These are phyloP conservation scores for Drosophila eohydei DNA, from an alignment of 2,888 invertebrate species.

Conservation along the genomic window DNA sequence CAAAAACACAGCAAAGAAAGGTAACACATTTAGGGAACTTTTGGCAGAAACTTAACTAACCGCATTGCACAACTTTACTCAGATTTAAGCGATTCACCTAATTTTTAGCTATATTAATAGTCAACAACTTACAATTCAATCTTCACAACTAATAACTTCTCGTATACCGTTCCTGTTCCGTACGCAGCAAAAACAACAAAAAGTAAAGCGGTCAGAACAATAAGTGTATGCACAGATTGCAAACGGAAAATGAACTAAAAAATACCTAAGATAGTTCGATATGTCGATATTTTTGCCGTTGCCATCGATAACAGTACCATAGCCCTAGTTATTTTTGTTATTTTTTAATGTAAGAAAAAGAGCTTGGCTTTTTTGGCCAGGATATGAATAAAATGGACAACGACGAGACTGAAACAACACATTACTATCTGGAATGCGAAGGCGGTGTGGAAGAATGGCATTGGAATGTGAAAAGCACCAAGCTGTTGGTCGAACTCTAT, in stretches of 20 bases:
- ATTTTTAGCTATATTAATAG: neutral
- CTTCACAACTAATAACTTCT: constrained; percentile 36
- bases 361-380: neutral
- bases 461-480: constrained; percentile 56
- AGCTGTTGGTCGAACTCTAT: constrained; percentile 56
- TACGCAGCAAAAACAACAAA: constrained; percentile 59
- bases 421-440: constrained; percentile 53
- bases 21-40: neutral
- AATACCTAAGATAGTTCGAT: neutral
- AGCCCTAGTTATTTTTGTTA: constrained; percentile 17
- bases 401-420: constrained; percentile 57
- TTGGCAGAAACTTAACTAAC: neutral
- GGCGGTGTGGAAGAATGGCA: constrained; percentile 55
- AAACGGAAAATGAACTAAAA: constrained; percentile 9
- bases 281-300: neutral
- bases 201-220: constrained; percentile 22
- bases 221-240: constrained; percentile 48
- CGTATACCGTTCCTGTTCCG: constrained; percentile 25
- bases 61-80: neutral
- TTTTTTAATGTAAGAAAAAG: constrained; percentile 7
- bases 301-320: neutral
- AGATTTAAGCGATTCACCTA: neutral
- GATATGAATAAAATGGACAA: constrained; percentile 34
- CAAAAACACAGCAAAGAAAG: constrained; percentile 46
- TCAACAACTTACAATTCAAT: constrained; percentile 44